phyloP scores from a whole-genome alignment of 2,113 vertebrate genomes.

The Thermophis baileyi region DNA sequence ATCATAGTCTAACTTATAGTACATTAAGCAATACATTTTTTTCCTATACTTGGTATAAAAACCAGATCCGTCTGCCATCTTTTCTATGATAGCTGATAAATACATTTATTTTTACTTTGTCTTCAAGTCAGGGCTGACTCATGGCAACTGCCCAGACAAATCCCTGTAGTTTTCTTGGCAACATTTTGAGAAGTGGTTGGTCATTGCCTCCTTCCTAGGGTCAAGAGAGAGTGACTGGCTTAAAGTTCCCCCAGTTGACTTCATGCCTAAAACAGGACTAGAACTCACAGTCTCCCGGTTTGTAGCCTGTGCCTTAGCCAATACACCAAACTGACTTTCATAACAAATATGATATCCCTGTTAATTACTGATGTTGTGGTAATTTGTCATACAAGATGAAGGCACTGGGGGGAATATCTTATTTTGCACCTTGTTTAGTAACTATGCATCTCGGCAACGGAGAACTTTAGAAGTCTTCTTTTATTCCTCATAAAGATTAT shows the following conservation, averaged over 20 bases:
- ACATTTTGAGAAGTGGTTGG: not conserved
- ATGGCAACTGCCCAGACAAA: not conserved
- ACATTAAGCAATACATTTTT: not conserved
- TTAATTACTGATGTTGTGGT: not conserved
- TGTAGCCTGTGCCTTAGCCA: not conserved
- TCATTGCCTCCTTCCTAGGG: not conserved
- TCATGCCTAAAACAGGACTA: not conserved
- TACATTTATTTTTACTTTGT: not conserved
- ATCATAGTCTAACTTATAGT: not conserved
- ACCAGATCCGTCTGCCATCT: not conserved
- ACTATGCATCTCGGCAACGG: not conserved
- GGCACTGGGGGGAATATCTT: not conserved
- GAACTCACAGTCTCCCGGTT: not conserved
- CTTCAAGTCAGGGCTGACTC: not conserved
- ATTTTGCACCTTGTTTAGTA: not conserved
- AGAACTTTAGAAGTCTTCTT: conserved; percentile 23
- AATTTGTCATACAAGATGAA: not conserved
- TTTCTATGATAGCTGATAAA: not conserved
- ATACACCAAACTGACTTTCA: not conserved
- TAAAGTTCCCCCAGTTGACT: not conserved
- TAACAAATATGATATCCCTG: not conserved
- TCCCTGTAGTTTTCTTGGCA: not conserved
- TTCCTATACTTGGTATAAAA: not conserved
- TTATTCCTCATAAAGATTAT: conserved; percentile 16
- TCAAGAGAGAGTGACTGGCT: not conserved